Percentiles rank a stretch among this genome's conserved stretches.
phyloP scores from a whole-genome alignment of 2,888 invertebrate species.

The Pandemis cinnamomeana region DNA sequence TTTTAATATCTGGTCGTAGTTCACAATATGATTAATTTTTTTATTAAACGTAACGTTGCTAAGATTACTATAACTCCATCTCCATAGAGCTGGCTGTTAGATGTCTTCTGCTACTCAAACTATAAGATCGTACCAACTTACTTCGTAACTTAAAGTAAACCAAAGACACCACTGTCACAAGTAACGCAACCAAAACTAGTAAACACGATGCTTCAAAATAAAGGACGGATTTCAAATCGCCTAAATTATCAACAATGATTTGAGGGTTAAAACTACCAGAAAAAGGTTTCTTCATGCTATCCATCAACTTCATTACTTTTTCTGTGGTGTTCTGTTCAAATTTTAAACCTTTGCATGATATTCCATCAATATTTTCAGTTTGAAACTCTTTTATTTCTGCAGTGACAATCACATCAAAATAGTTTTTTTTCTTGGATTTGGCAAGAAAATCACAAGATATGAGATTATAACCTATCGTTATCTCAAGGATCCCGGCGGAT shows the following conservation, averaged over 20 bases:
- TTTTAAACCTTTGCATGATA: conserved; percentile 50
- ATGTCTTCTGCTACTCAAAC: not conserved
- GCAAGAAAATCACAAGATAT: conserved; percentile 22
- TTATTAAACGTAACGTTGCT: too few relatives aligned
- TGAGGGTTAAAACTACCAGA: not conserved
- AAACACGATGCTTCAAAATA: conserved; percentile 9
- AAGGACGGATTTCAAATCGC: conserved; percentile 12
- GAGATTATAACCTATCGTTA: conserved; percentile 25
- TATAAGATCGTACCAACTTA: not conserved
- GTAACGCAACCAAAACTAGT: not conserved
- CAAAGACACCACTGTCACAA: not conserved
- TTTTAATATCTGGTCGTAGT: too few relatives aligned
- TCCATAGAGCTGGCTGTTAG: not conserved
- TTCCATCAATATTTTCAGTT: conserved; percentile 50
- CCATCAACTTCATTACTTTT: not conserved
- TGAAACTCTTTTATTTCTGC: conserved; percentile 47
- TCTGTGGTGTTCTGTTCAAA: not conserved
- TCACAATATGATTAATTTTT: too few relatives aligned
- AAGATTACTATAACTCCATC: not conserved
- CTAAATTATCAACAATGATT: conserved; percentile 45
- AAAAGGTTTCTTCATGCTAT: not conserved
- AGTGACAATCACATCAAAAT: conserved; percentile 39
- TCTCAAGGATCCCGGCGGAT: conserved; percentile 4
- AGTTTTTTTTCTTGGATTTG: not conserved
- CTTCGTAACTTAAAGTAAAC: conserved; percentile 3